Evolutionary conservation across 92 coral and sea anemone genomes (phyloP).

Genomic region (Epizoanthus scotinus): DNA sequence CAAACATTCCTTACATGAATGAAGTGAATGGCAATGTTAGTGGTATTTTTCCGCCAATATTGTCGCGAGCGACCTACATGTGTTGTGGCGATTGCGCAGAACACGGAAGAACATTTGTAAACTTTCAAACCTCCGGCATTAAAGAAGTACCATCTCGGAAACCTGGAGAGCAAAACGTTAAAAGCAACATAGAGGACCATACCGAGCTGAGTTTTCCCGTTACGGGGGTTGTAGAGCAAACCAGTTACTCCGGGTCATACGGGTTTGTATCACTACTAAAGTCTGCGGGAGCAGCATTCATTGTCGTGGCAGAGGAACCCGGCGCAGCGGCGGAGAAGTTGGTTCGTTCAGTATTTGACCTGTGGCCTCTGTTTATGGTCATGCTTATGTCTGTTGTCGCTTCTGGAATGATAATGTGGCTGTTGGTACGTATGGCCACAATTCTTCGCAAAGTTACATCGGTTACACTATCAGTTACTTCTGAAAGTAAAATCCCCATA

Average conservation of each 20-base stretch:
- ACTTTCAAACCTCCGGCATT: constrained; percentile 46
- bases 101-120: constrained; percentile 53
- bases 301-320: constrained; percentile 63
- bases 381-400: constrained; percentile 76
- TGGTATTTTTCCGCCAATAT: constrained; percentile 85
- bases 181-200: constrained; percentile 48
- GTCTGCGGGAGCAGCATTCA: constrained; percentile 86
- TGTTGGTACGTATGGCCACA: constrained; percentile 62
- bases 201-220: constrained; percentile 82
- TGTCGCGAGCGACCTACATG: constrained; percentile 52
- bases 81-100: constrained; percentile 79
- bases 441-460: too few relatives aligned
- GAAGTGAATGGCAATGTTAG: constrained; percentile 32
- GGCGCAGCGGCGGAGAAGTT: constrained; percentile 69
- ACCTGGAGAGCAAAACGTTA: constrained; percentile 55
- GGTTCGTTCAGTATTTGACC: constrained; percentile 65
- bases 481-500: too few relatives aligned
- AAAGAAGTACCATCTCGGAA: constrained; percentile 23
- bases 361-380: constrained; percentile 79
- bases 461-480: too few relatives aligned
- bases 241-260: constrained; percentile 60
- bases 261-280: constrained; percentile 80
- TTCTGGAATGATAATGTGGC: constrained; percentile 87
- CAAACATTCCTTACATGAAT: constrained; percentile 75
- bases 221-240: constrained; percentile 64